phyloP scores from a whole-genome alignment of 2,113 vertebrate species.

The Loxodonta africana region DNA sequence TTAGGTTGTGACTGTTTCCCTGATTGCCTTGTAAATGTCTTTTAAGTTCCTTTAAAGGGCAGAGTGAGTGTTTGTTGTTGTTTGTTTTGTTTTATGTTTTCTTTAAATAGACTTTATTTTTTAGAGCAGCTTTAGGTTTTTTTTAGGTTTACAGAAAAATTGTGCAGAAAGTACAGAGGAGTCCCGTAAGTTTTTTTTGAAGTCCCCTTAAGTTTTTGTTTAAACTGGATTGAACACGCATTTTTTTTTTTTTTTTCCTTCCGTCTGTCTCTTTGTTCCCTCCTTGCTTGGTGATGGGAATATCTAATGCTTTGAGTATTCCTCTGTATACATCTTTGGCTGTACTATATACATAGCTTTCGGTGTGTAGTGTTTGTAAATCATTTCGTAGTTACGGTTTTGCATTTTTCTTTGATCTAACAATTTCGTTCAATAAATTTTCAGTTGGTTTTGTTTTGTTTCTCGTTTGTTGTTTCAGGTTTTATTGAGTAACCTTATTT shows the following conservation, averaged over 20 bases:
- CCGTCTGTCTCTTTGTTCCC: neutral
- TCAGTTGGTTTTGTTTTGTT: neutral
- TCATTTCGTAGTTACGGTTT: neutral
- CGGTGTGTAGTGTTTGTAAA: neutral
- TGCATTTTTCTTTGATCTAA: neutral
- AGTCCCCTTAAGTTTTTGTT: neutral
- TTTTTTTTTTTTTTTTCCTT: rapidly evolving
- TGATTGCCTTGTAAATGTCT: neutral
- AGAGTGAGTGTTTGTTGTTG: neutral
- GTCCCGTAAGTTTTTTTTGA: too few species aligned
- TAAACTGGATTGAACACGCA: neutral
- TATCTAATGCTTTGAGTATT: neutral
- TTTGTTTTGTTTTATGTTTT: neutral
- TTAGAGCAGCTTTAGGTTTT: neutral
- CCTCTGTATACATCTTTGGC: neutral
- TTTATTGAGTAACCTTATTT: neutral
- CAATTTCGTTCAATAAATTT: neutral
- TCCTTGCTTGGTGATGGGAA: neutral
- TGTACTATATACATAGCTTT: neutral
- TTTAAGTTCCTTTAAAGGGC: neutral
- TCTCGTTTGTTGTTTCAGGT: neutral
- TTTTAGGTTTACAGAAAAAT: neutral
- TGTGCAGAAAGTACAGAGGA: neutral
- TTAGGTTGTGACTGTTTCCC: neutral
- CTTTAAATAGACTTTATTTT: too few species aligned